phyloP scores from a whole-genome alignment of 1,140 invertebrate genomes.

The Platyura marginata region DNA sequence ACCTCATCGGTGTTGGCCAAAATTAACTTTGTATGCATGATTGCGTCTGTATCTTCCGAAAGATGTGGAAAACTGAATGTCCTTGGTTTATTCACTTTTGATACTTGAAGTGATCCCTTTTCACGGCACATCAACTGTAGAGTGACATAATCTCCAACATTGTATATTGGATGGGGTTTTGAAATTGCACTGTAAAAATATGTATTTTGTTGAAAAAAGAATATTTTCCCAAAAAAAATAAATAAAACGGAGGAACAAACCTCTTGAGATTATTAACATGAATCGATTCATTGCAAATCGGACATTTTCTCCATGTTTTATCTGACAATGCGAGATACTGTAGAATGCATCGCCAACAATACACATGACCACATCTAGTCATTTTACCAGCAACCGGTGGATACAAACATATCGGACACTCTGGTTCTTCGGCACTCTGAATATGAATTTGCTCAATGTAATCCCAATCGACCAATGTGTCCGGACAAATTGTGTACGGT shows the following conservation, averaged over 20 bases:
- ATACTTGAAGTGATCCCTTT: slow-evolving; percentile 54
- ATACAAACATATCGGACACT: slow-evolving; percentile 83
- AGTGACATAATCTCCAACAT: slow-evolving; percentile 50
- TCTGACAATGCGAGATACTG: slow-evolving; percentile 79
- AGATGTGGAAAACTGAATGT: slow-evolving; percentile 13
- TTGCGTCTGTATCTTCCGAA: slow-evolving; percentile 25
- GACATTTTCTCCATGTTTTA: slow-evolving; percentile 58
- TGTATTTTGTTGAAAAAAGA: no score
- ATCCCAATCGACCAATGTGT: slow-evolving; percentile 80
- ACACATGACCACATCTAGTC: slow-evolving; percentile 86
- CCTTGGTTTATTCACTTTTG: slow-evolving; percentile 29
- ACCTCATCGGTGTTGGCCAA: slow-evolving; percentile 43
- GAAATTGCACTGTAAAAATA: slow-evolving; percentile 29
- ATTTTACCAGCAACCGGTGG: slow-evolving; percentile 72
- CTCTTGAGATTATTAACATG: slow-evolving; percentile 4
- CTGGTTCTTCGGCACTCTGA: slow-evolving; percentile 43
- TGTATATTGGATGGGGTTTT: slow-evolving; percentile 35
- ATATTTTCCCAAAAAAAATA: no score
- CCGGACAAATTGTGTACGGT: slow-evolving; percentile 60
- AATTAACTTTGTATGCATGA: slow-evolving; percentile 57
- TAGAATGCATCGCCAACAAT: slow-evolving; percentile 88
- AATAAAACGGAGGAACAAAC: neutral
- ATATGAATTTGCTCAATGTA: slow-evolving; percentile 76
- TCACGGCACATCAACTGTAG: slow-evolving; percentile 76
- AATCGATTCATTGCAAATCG: slow-evolving; percentile 69